Evolutionary conservation across 2,888 invertebrate genomes (phyloP).

Genomic region (Eumerus sabulonum): DNA sequence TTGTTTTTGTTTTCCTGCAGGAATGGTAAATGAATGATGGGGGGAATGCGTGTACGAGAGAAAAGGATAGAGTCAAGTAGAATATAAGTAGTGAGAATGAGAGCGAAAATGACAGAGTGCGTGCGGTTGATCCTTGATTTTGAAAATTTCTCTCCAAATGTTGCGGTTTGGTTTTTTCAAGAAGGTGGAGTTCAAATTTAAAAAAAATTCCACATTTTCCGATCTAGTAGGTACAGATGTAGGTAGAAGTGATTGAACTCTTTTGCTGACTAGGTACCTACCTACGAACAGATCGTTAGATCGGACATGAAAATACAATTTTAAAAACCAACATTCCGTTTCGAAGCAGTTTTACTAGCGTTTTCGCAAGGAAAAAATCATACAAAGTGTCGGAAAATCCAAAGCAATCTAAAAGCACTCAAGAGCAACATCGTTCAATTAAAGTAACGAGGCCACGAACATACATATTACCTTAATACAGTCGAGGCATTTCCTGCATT

Average conservation of each 20-base stretch:
- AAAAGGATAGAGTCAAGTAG: background rate
- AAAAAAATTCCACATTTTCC: background rate
- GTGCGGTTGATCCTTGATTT: conserved; percentile 45
- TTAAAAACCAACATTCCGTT: too few relatives aligned
- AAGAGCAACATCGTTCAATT: too few relatives aligned
- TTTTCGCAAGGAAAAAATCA: too few relatives aligned
- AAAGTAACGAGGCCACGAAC: too few relatives aligned
- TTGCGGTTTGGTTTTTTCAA: background rate
- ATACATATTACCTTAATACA: too few relatives aligned
- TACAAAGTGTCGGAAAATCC: background rate
- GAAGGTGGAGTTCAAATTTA: conserved; percentile 3
- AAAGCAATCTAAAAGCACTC: background rate
- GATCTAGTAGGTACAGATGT: background rate
- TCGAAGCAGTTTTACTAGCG: too few relatives aligned
- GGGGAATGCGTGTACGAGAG: background rate
- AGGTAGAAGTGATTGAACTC: too few relatives aligned
- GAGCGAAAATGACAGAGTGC: conserved; percentile 7
- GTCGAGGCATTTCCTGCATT: too few relatives aligned
- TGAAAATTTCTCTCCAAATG: conserved; percentile 33
- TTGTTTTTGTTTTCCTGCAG: conserved; percentile 6
- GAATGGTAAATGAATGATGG: background rate
- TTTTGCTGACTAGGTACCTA: background rate
- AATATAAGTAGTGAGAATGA: background rate
- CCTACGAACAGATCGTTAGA: too few relatives aligned
- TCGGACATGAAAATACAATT: too few relatives aligned